Percentiles rank a stretch among this genome's conserved stretches.
phyloP scores from a whole-genome alignment of 2,113 vertebrate species.

The Passer domesticus region DNA sequence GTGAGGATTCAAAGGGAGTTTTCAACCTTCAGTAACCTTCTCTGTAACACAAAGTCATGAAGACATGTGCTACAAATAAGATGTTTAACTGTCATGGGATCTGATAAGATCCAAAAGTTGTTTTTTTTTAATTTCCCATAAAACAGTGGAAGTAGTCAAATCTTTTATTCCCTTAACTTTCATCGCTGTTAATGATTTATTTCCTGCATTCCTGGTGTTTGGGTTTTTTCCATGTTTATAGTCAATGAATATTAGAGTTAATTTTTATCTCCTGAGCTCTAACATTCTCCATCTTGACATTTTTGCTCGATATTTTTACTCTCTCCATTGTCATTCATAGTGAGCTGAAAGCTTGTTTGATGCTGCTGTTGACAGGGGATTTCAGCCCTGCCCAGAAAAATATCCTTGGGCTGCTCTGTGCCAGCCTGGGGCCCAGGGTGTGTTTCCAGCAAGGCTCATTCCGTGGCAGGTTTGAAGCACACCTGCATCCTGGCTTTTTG shows the following conservation, averaged over 20 bases:
- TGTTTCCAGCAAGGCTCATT: not conserved
- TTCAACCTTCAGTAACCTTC: not conserved
- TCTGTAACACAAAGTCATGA: not conserved
- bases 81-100: not conserved
- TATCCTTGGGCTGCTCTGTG: too few species aligned
- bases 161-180: conserved; percentile 23
- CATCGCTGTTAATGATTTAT: not conserved
- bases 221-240: not conserved
- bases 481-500: not conserved
- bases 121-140: not conserved
- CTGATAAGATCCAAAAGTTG: not conserved
- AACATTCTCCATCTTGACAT: not conserved
- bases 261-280: not conserved
- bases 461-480: fast-evolving
- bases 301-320: not conserved
- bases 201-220: not conserved
- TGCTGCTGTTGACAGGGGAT: not conserved
- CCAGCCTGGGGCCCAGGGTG: not conserved
- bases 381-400: not conserved
- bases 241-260: not conserved
- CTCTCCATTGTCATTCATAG: not conserved
- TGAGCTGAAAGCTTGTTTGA: not conserved
- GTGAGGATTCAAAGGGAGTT: not conserved
- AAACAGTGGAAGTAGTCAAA: not conserved
- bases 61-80: not conserved